Conservation (phyloP, 2,113 vertebrate species). For the Nipponia nippon region DNA sequence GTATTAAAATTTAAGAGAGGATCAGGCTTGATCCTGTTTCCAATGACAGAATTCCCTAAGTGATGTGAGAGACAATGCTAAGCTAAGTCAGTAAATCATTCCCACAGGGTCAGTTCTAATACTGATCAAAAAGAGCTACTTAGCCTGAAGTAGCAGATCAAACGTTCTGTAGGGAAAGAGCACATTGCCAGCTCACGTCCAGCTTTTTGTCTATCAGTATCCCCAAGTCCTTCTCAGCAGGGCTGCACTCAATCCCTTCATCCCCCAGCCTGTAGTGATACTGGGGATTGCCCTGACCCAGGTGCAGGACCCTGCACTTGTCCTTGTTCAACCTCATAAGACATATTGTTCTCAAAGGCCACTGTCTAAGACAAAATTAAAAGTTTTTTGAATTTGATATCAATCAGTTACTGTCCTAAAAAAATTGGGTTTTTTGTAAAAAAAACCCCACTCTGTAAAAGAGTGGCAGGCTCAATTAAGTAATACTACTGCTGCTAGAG, state of each 20-base stretch:
- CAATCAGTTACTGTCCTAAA: not conserved
- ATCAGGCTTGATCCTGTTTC: not conserved
- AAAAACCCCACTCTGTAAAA: not conserved
- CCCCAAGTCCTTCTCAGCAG: too few relatives aligned
- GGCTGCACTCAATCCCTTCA: too few relatives aligned
- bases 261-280: too few relatives aligned
- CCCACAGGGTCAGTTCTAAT: not conserved
- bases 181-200: too few relatives aligned
- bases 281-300: too few relatives aligned
- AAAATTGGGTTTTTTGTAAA: not conserved
- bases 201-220: too few relatives aligned
- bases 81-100: not conserved
- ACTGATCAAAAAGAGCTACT: not conserved
- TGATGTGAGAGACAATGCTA: not conserved
- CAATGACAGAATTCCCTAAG: not conserved
- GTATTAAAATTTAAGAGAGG: not conserved
- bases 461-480: not conserved
- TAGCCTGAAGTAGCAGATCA: not conserved
- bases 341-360: not conserved
- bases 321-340: too few relatives aligned
- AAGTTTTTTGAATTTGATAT: not conserved
- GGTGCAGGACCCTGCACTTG: too few relatives aligned
- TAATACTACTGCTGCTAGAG: not conserved
- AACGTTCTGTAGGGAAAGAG: not conserved
- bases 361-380: not conserved